Conservation (phyloP, 2,797 vertebrate species). For the Esox lucius region DNA sequence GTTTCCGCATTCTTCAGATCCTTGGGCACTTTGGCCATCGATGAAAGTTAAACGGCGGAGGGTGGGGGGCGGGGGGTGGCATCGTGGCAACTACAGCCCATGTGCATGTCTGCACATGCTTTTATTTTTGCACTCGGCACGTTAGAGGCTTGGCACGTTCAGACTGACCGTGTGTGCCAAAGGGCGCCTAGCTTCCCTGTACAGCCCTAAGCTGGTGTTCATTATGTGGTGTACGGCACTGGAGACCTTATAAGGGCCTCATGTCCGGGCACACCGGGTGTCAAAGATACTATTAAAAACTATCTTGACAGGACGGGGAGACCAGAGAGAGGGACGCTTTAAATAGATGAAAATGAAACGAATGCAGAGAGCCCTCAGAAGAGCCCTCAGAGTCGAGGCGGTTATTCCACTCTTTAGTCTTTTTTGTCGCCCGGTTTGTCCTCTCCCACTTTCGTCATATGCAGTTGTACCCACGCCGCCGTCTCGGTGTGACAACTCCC, state of each 20-base stretch:
- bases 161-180: background rate
- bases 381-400: background rate
- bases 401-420: background rate
- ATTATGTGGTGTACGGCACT: background rate
- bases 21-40: background rate
- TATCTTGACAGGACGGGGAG: background rate
- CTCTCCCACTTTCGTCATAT: no score
- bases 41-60: background rate
- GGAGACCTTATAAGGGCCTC: background rate
- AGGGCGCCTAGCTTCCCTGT: background rate
- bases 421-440: background rate
- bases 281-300: background rate
- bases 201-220: background rate
- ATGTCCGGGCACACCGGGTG: background rate
- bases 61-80: no score
- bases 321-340: background rate
- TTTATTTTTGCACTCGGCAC: background rate
- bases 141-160: background rate
- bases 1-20: constrained; percentile 9
- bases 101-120: background rate
- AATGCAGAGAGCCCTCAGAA: background rate
- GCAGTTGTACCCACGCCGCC: no score
- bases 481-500: no score
- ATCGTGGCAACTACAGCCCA: background rate
- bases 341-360: background rate